Conservation (phyloP, 2,113 vertebrate species). For the Pelodiscus sinensis region DNA sequence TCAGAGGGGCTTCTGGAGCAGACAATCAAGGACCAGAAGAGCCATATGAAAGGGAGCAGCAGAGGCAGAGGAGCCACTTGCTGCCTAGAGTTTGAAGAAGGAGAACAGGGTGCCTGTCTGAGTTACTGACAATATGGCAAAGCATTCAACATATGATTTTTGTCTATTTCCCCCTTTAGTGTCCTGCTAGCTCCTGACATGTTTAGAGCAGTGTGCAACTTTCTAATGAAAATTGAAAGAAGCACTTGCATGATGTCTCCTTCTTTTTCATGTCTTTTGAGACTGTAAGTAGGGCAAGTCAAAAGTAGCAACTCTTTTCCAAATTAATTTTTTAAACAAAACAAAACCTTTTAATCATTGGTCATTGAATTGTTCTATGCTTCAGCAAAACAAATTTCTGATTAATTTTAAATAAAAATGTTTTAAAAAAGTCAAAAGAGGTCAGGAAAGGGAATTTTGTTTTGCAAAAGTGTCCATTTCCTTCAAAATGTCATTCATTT, state of each 20-base stretch:
- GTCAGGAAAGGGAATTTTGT: not conserved
- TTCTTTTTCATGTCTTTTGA: not conserved
- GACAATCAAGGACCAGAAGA: too few species aligned
- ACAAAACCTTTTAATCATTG: not conserved
- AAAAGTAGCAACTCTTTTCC: not conserved
- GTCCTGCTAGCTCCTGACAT: not conserved
- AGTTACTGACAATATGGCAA: not conserved
- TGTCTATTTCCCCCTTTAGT: not conserved
- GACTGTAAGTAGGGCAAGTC: not conserved
- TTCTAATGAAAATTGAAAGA: not conserved
- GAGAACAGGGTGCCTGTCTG: too few species aligned
- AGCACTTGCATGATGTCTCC: not conserved
- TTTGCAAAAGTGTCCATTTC: not conserved
- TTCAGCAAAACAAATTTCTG: not conserved
- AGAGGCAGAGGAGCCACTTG: too few species aligned
- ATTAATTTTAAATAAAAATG: not conserved
- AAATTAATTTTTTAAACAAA: not conserved
- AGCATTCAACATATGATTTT: not conserved
- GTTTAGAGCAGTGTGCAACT: not conserved
- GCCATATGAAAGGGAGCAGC: too few species aligned
- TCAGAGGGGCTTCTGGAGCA: too few species aligned
- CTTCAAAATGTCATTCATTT: not conserved
- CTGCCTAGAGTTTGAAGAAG: too few species aligned
- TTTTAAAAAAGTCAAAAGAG: not conserved
- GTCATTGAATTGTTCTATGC: not conserved